Conservation (phyloP, 2,888 invertebrate species). For the Xylocampa areola region DNA sequence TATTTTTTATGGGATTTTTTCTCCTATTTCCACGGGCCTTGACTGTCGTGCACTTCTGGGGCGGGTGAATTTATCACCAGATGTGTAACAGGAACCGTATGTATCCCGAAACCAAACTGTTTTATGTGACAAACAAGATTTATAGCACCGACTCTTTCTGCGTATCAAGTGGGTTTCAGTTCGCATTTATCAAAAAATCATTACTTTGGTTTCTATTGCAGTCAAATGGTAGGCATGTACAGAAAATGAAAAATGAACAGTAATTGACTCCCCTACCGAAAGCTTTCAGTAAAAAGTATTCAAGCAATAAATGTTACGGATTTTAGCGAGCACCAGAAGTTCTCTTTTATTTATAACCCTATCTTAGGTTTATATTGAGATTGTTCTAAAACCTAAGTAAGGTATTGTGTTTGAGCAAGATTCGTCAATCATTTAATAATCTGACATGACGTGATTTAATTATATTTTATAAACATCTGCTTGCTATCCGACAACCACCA, state of each 20-base stretch:
- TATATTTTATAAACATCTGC: conserved; percentile 1
- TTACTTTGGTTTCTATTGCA: conserved; percentile 57
- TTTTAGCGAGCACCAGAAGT: conserved; percentile 36
- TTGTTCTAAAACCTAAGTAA: conserved; percentile 15
- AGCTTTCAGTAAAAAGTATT: conserved; percentile 42
- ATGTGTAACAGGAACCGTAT: conserved; percentile 64
- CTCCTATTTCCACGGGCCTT: conserved; percentile 45
- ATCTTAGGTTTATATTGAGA: conserved; percentile 32
- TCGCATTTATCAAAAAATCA: conserved; percentile 69
- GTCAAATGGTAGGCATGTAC: conserved; percentile 46
- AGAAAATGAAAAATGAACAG: conserved; percentile 49
- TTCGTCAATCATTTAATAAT: conserved; percentile 22
- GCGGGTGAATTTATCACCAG: conserved; percentile 71
- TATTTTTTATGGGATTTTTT: conserved; percentile 71
- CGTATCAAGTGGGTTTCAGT: conserved; percentile 63
- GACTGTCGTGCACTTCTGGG: conserved; percentile 49
- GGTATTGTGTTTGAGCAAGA: conserved; percentile 17
- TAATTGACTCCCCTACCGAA: conserved; percentile 44
- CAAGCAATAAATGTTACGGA: conserved; percentile 33
- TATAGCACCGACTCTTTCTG: conserved; percentile 64
- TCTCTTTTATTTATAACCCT: conserved; percentile 45
- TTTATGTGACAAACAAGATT: conserved; percentile 73
- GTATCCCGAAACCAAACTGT: conserved; percentile 63
- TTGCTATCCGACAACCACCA: conserved; percentile 22
- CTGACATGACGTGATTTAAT: not conserved